These are phyloP conservation scores for Sphaerophoria taeniata DNA, from an alignment of 2,888 invertebrate species.

Conservation along the genomic window DNA sequence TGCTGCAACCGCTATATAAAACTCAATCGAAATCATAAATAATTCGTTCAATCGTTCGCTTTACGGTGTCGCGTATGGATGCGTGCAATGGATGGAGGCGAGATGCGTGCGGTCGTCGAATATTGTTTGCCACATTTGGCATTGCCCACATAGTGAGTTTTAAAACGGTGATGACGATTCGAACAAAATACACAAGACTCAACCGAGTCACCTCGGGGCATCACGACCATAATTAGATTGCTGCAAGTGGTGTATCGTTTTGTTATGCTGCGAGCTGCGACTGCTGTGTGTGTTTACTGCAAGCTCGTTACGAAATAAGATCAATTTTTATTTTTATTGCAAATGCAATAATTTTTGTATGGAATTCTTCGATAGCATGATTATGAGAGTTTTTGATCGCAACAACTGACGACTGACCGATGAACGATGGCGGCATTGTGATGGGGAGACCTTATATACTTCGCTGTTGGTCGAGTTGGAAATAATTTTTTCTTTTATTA, in stretches of 20 bases:
- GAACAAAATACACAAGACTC: neutral
- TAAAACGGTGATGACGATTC: neutral
- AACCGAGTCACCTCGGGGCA: slow-evolving; percentile 62
- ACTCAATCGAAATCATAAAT: slow-evolving; percentile 70
- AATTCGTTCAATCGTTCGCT: slow-evolving; percentile 53
- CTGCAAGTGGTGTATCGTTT: slow-evolving; percentile 55
- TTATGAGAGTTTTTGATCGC: slow-evolving; percentile 57
- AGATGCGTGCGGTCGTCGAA: slow-evolving; percentile 69
- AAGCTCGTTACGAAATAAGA: slow-evolving; percentile 68
- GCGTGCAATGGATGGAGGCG: neutral
- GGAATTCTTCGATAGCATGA: slow-evolving; percentile 57
- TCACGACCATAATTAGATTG: slow-evolving; percentile 72
- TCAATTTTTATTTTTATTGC: slow-evolving; percentile 66
- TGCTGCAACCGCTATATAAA: slow-evolving; percentile 44
- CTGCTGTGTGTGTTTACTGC: neutral
- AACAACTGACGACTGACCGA: neutral
- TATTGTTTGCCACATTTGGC: slow-evolving; percentile 63
- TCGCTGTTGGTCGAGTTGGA: slow-evolving; percentile 32
- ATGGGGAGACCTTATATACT: slow-evolving; percentile 4
- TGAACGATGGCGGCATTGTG: neutral
- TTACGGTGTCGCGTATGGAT: slow-evolving; percentile 20
- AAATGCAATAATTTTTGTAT: slow-evolving; percentile 73
- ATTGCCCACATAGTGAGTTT: slow-evolving; percentile 65
- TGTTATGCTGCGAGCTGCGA: neutral
- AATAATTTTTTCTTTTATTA: slow-evolving; percentile 57